A percentile compares a stretch with the other conserved stretches of the same genome.
phyloP scores from a whole-genome alignment of 2,888 invertebrate species.

The Epinotia ramella region DNA sequence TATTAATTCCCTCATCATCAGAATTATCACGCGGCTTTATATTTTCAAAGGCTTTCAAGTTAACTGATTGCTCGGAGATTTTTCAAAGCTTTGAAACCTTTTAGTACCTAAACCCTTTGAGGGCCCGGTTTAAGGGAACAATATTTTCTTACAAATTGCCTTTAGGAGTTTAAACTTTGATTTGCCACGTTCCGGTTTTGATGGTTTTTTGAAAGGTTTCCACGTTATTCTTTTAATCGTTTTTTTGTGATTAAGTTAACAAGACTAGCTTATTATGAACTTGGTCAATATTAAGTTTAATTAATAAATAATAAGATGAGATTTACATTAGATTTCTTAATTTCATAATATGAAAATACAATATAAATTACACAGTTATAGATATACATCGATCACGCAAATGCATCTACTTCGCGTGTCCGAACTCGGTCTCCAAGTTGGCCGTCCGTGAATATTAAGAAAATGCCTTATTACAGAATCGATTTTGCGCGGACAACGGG shows the following conservation, averaged over 20 bases:
- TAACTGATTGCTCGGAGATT: slow-evolving; percentile 22
- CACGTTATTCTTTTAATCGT: slow-evolving; percentile 11
- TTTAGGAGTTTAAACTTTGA: slow-evolving; percentile 36
- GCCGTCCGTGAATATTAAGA: too few relatives aligned
- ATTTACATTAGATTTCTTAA: too few relatives aligned
- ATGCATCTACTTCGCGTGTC: too few relatives aligned
- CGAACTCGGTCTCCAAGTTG: too few relatives aligned
- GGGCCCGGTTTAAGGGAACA: slow-evolving; percentile 2
- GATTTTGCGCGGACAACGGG: too few relatives aligned
- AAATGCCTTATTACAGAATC: too few relatives aligned
- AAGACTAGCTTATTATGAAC: background rate
- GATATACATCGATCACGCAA: too few relatives aligned
- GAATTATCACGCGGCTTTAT: background rate
- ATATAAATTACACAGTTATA: too few relatives aligned
- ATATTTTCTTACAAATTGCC: slow-evolving; percentile 36
- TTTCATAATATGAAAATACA: too few relatives aligned
- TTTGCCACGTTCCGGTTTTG: slow-evolving; percentile 11
- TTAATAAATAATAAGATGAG: too few relatives aligned
- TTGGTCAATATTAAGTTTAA: background rate
- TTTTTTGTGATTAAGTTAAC: background rate
- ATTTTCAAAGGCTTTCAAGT: slow-evolving; percentile 17
- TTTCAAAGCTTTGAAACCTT: slow-evolving; percentile 14
- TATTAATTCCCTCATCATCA: background rate
- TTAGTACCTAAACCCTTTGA: slow-evolving; percentile 35
- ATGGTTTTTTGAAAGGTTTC: slow-evolving; percentile 19